These are phyloP conservation scores for Calephelis perditalis DNA, from an alignment of 2,888 invertebrate species.

Conservation along the genomic window DNA sequence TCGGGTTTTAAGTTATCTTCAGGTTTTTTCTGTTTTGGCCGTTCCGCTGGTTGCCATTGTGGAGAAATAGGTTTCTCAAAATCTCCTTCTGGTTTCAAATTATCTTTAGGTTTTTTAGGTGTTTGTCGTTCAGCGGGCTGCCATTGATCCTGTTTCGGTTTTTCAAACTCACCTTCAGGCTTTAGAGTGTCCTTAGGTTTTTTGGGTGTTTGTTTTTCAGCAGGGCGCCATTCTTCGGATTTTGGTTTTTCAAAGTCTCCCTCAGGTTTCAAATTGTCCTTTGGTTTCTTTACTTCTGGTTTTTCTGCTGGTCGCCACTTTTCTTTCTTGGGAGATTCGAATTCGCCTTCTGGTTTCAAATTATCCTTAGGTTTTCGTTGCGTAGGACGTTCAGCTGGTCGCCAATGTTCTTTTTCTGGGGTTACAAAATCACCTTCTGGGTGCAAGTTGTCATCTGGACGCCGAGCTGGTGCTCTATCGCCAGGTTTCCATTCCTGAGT, in stretches of 20 bases:
- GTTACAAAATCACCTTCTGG: conserved; percentile 79
- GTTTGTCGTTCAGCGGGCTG: conserved; percentile 71
- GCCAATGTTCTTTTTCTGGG: conserved; percentile 68
- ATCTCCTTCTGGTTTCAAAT: conserved; percentile 78
- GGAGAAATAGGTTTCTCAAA: conserved; percentile 63
- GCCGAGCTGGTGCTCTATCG: conserved; percentile 55
- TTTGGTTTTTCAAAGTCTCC: conserved; percentile 59
- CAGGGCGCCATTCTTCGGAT: conserved; percentile 64
- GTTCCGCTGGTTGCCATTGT: conserved; percentile 41
- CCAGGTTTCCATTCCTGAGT: conserved; percentile 52
- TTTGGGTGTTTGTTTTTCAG: conserved; percentile 66
- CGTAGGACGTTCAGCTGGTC: conserved; percentile 62
- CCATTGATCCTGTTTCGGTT: conserved; percentile 52
- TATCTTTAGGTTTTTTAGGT: conserved; percentile 72
- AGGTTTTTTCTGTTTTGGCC: conserved; percentile 50
- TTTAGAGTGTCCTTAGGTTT: conserved; percentile 78
- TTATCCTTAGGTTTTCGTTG: conserved; percentile 77
- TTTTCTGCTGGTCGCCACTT: conserved; percentile 53
- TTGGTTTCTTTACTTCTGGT: conserved; percentile 46
- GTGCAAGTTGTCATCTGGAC: conserved; percentile 65
- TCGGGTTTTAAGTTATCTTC: conserved; percentile 72
- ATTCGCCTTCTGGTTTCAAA: conserved; percentile 76
- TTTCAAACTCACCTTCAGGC: conserved; percentile 77
- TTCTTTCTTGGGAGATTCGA: conserved; percentile 53
- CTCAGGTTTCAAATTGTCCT: conserved; percentile 71